A percentile compares a stretch with the other conserved stretches of the same genome.
Evolutionary conservation across 2,797 vertebrate genomes (phyloP).

Genomic region (Melanotaenia boesemani): DNA sequence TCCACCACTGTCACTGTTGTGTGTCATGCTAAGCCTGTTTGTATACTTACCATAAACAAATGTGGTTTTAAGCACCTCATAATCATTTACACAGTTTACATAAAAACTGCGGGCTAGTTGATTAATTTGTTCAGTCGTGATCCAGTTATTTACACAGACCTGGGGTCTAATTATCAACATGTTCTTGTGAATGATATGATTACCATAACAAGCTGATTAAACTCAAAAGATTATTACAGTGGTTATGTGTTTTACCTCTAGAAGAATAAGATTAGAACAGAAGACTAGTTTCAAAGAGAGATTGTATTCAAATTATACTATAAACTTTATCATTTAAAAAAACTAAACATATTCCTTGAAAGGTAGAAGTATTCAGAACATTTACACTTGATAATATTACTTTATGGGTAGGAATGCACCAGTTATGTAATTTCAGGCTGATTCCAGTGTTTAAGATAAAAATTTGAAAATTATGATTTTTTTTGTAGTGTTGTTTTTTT

Average conservation of each 20-base stretch:
- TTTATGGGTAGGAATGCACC: neutral
- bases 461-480: neutral
- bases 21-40: slow-evolving; percentile 28
- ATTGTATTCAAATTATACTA: neutral
- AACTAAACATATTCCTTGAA: neutral
- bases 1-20: slow-evolving; percentile 8
- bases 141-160: neutral
- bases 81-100: slow-evolving; percentile 25
- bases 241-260: neutral
- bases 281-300: neutral
- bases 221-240: neutral
- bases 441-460: neutral
- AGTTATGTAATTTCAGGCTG: neutral
- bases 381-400: neutral
- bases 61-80: slow-evolving; percentile 24
- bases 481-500: neutral
- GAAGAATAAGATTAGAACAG: neutral
- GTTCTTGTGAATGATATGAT: neutral
- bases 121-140: slow-evolving; percentile 1
- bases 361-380: neutral
- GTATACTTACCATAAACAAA: slow-evolving; percentile 16
- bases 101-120: slow-evolving; percentile 9
- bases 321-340: no score
- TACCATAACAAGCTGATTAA: neutral
- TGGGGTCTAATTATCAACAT: neutral